These are phyloP conservation scores for Eurystomus glaucurus DNA, from an alignment of 2,797 vertebrate genomes.

Conservation along the genomic window DNA sequence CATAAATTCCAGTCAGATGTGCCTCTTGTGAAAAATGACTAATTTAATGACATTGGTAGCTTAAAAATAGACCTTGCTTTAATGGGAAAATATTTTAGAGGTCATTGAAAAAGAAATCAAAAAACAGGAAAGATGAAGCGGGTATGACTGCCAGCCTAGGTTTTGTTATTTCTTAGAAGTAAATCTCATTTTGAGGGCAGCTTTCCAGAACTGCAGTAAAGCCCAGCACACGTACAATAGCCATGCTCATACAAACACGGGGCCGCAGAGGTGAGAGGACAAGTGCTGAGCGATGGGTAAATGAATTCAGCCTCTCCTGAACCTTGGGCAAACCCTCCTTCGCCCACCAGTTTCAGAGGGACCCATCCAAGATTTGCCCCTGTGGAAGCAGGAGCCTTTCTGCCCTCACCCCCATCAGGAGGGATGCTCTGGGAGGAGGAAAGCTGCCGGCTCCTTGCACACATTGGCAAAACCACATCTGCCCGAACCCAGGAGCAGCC, in stretches of 20 bases:
- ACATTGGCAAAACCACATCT: rapidly evolving
- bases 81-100: slow-evolving; percentile 64
- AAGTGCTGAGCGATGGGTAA: background rate
- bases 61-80: slow-evolving; percentile 51
- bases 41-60: slow-evolving; percentile 12
- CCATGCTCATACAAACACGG: background rate
- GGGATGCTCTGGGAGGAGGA: background rate
- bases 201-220: background rate
- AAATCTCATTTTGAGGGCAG: background rate
- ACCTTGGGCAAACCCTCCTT: background rate
- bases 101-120: background rate
- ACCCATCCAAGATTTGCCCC: background rate
- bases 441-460: rapidly evolving
- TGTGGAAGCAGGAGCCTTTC: background rate
- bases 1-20: slow-evolving; percentile 55
- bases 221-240: background rate
- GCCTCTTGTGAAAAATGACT: slow-evolving; percentile 48
- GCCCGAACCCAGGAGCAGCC: rapidly evolving
- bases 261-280: background rate
- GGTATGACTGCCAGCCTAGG: background rate
- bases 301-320: background rate
- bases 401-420: rapidly evolving
- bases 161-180: slow-evolving; percentile 39
- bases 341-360: background rate
- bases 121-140: background rate